Percentiles rank a stretch among this genome's conserved stretches.
These are phyloP conservation scores for Ariopsis seemanni DNA, from an alignment of 2,113 vertebrate genomes.

Conservation along the genomic window DNA sequence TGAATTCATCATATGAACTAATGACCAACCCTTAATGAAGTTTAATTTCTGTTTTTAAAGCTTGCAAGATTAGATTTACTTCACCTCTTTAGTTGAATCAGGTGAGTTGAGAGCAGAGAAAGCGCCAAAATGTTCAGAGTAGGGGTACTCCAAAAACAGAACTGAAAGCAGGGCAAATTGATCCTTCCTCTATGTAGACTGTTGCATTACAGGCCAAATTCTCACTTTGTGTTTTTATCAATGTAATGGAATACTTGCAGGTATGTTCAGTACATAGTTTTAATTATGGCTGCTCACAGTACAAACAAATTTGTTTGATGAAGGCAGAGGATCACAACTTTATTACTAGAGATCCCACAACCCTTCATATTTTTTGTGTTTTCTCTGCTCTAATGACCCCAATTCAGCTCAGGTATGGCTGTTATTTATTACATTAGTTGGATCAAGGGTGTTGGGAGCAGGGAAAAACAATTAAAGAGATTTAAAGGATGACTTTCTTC, in stretches of 20 bases:
- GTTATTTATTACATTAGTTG: neutral
- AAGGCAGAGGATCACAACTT: neutral
- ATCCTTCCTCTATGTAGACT: neutral
- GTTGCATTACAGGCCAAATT: neutral
- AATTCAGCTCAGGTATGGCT: neutral
- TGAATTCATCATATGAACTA: neutral
- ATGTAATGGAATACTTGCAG: neutral
- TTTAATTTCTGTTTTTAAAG: neutral
- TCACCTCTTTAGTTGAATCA: neutral
- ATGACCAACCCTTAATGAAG: neutral
- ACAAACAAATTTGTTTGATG: neutral
- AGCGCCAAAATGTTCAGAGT: neutral
- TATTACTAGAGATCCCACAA: neutral
- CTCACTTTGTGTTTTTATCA: neutral
- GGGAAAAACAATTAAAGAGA: neutral
- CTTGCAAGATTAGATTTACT: neutral
- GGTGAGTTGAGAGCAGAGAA: neutral
- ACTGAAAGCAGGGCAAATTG: neutral
- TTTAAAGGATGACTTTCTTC: neutral
- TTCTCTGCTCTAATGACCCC: neutral
- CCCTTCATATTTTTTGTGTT: neutral
- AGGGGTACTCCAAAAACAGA: neutral
- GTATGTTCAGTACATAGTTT: neutral
- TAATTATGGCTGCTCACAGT: neutral
- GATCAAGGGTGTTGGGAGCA: neutral